Conservation (phyloP, 2,113 vertebrate species). For the Natator depressus region DNA sequence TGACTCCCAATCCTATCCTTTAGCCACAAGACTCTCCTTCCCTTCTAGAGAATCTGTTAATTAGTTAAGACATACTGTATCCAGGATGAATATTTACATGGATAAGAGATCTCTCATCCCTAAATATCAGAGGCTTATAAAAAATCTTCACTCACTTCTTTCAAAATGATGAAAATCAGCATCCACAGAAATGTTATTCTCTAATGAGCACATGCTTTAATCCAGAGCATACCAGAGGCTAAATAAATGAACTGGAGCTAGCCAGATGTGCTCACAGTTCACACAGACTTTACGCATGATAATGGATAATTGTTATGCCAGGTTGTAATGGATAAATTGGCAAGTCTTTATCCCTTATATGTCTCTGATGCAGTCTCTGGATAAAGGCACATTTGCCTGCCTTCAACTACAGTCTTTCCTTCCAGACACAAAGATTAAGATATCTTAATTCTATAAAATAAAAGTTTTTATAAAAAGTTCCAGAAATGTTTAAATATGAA, state of each 20-base stretch:
- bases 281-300: conserved; percentile 56
- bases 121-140: conserved; percentile 51
- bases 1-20: not conserved
- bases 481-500: conserved; percentile 76
- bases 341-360: conserved; percentile 58
- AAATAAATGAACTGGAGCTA: conserved; percentile 59
- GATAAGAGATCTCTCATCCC: conserved; percentile 20
- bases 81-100: conserved; percentile 22
- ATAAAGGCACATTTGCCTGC: conserved; percentile 42
- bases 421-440: conserved; percentile 53
- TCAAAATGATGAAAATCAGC: conserved; percentile 47
- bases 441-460: conserved; percentile 40
- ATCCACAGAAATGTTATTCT: conserved; percentile 55
- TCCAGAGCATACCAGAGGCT: conserved; percentile 64
- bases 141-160: conserved; percentile 30
- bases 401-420: conserved; percentile 26
- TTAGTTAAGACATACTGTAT: conserved; percentile 14
- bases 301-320: conserved; percentile 66
- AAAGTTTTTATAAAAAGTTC: conserved; percentile 57
- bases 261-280: conserved; percentile 62
- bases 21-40: conserved; percentile 23
- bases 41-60: conserved; percentile 23
- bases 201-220: conserved; percentile 61
- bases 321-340: conserved; percentile 71
- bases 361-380: conserved; percentile 47